Evolutionary conservation across 1,140 invertebrate species (phyloP).

Genomic region (Drosophila mauritiana): DNA sequence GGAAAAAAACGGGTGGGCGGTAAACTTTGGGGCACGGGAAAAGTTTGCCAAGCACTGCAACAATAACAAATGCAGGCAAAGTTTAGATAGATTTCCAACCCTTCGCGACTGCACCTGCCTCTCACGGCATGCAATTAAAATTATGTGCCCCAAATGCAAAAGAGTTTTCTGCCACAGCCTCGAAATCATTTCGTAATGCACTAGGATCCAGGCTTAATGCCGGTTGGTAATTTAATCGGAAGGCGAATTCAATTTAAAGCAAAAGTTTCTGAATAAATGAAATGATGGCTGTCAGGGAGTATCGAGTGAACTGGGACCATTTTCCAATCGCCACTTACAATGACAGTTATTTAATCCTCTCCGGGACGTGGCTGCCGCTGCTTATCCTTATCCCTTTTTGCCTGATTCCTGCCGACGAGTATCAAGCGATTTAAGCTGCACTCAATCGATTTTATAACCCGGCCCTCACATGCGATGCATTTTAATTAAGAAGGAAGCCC

Average conservation of each 20-base stretch:
- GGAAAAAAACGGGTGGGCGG: conserved; percentile 1
- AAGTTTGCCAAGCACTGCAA: conserved; percentile 58
- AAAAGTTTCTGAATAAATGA: conserved; percentile 37
- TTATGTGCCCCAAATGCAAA: conserved; percentile 55
- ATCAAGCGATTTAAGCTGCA: conserved; percentile 55
- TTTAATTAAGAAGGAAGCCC: conserved; percentile 73
- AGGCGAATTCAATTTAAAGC: conserved; percentile 69
- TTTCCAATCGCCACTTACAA: conserved; percentile 33
- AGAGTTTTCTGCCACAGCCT: conserved; percentile 32
- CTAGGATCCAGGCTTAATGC: conserved; percentile 22
- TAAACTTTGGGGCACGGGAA: conserved; percentile 46
- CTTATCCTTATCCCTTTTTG: background rate
- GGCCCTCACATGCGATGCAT: conserved; percentile 56
- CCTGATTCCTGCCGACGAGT: conserved; percentile 25
- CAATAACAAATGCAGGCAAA: conserved; percentile 71
- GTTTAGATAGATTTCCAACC: conserved; percentile 52
- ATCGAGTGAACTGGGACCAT: conserved; percentile 11
- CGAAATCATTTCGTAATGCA: conserved; percentile 67
- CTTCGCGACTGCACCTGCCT: conserved; percentile 49
- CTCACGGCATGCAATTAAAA: conserved; percentile 61
- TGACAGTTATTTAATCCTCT: conserved; percentile 62
- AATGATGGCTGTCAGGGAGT: conserved; percentile 15
- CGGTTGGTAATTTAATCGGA: conserved; percentile 72
- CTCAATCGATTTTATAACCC: conserved; percentile 69
- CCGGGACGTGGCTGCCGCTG: background rate